Evolutionary conservation across 2,113 vertebrate genomes (phyloP), one percentile per base, ranked within the genome.

Genomic region (Tetrao urogallus): DNA sequence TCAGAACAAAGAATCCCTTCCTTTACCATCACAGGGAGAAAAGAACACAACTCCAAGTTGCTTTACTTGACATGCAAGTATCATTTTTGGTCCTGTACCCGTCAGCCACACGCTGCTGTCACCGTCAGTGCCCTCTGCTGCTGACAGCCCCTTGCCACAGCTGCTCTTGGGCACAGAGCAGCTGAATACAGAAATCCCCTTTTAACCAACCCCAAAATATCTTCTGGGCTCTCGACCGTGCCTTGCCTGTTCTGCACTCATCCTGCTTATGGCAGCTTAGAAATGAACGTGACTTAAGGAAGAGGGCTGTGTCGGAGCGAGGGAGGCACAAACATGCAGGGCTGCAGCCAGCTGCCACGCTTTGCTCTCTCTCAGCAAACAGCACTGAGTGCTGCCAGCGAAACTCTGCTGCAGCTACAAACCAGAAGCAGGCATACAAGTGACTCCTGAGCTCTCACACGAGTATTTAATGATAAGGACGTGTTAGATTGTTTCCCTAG

Each of bases 391-490:
- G 1, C 34, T 19, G 2, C 11, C 69, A 18, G 12, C 34, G 20
- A 11, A 65, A 67, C 87, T 4, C 5, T 3, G 15, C 32, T 52
- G 21, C 40, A 84, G 45, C 58, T 22, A 11, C 6, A 2, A 40
- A 60, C 28, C 20, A 65, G n/a, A 16, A 34, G 9, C 71, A 1
- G 22, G 28, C 5, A 40, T 32, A 65, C 0, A 0, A 54, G 42
- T 3, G 13, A 43, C 47, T 80, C 14, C 18, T 7, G 73, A 72
- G 50, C 32, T 52, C 57, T 69, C 34, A 13, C 0, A 1, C 30
- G 38, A 27, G 20, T 48, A 15, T 10, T 40, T 54, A 25, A 34
- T 1, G 3, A 8, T 30, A 32, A 52, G 36, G 22, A 20, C 65
- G 57, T 1, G 70, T 67, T 32, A 42, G 36, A 16, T 21, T 34